A percentile compares a stretch with the other conserved stretches of the same genome.
phyloP scores from a whole-genome alignment of 1,140 invertebrate species.

The Trachelipus rathkii region DNA sequence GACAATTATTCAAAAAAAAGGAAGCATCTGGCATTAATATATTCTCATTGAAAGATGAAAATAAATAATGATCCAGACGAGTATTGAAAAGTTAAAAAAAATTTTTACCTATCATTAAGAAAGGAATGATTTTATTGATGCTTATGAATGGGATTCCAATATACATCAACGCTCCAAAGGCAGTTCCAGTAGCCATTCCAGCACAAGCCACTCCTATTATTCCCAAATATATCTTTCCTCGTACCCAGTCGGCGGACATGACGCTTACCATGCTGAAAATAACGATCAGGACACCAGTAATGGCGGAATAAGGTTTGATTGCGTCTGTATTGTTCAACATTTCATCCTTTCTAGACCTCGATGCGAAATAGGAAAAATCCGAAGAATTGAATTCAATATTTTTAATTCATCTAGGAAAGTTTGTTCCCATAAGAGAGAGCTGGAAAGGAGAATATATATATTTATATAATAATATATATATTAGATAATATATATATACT shows the following conservation, averaged over 20 bases:
- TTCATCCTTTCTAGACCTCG: slow-evolving; percentile 78
- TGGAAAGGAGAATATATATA: slow-evolving; percentile 49
- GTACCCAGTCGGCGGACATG: slow-evolving; percentile 78
- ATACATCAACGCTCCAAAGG: slow-evolving; percentile 87
- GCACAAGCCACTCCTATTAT: slow-evolving; percentile 87
- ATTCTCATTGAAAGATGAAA: too few species aligned
- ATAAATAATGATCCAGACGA: too few species aligned
- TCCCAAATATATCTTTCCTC: slow-evolving; percentile 85
- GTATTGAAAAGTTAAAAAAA: background rate
- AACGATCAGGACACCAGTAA: slow-evolving; percentile 79
- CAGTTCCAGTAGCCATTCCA: slow-evolving; percentile 78
- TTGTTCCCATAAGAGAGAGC: slow-evolving; percentile 81
- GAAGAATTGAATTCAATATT: slow-evolving; percentile 72
- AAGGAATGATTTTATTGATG: slow-evolving; percentile 62
- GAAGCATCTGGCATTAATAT: too few species aligned
- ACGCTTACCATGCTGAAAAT: slow-evolving; percentile 67
- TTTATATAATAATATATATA: background rate
- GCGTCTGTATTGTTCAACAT: slow-evolving; percentile 82
- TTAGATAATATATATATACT: slow-evolving; percentile 10
- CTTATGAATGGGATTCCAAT: slow-evolving; percentile 87
- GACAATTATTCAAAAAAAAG: too few species aligned
- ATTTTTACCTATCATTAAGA: slow-evolving; percentile 55
- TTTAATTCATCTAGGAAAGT: slow-evolving; percentile 67
- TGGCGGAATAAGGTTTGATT: slow-evolving; percentile 80
- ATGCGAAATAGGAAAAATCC: slow-evolving; percentile 74